Evolutionary conservation across 2,797 vertebrate genomes (phyloP).

Genomic region (Darevskia nairensis): DNA sequence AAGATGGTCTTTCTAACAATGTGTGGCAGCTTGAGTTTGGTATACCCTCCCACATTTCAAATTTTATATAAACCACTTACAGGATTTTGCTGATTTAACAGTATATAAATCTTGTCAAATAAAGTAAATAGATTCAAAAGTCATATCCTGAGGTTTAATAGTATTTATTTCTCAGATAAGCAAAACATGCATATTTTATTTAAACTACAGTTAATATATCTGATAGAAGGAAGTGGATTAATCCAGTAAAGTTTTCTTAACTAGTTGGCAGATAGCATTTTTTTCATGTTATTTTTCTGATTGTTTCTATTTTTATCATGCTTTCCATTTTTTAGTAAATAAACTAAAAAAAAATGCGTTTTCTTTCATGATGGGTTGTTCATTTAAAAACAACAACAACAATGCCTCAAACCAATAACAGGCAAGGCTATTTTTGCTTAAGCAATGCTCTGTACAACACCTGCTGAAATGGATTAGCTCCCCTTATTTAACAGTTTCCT

Average conservation of each 20-base stretch:
- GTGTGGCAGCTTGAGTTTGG: background rate
- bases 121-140: background rate
- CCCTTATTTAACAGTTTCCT: constrained; percentile 72
- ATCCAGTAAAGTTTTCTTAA: background rate
- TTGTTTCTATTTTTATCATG: background rate
- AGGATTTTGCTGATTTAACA: too few species aligned
- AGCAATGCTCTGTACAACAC: constrained; percentile 66
- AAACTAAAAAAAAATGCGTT: background rate
- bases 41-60: background rate
- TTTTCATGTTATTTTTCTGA: background rate
- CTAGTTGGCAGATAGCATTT: background rate
- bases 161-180: background rate
- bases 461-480: constrained; percentile 75
- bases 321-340: background rate
- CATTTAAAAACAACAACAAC: constrained; percentile 16
- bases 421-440: constrained; percentile 53
- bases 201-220: background rate
- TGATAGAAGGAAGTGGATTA: background rate
- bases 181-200: background rate
- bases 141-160: background rate
- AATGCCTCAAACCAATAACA: constrained; percentile 54
- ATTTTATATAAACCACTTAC: too few species aligned
- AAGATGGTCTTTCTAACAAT: background rate
- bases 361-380: constrained; percentile 12
- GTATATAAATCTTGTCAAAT: background rate